A percentile compares a stretch with the other conserved stretches of the same genome.
phyloP scores from a whole-genome alignment of 1,140 invertebrate species.

The Eupristina koningsbergeri region DNA sequence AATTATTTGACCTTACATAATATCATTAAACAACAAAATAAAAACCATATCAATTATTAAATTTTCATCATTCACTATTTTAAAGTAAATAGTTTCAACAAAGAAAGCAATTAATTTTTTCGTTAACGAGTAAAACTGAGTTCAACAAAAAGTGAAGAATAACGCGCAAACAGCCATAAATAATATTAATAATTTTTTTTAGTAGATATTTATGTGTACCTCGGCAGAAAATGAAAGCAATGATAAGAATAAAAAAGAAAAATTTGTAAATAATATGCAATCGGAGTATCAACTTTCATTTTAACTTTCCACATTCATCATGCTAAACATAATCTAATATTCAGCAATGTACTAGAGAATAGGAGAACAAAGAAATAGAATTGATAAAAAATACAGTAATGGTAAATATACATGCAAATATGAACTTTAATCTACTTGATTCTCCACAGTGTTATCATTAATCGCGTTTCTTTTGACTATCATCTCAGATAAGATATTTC shows the following conservation, averaged over 20 bases:
- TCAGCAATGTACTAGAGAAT: neutral
- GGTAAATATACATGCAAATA: neutral
- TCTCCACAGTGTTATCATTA: neutral
- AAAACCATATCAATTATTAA: conserved; percentile 14
- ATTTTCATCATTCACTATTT: neutral
- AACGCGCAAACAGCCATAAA: too few relatives aligned
- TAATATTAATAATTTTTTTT: too few relatives aligned
- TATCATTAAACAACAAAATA: neutral
- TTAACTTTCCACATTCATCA: neutral
- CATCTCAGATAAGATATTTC: neutral
- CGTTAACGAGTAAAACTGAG: neutral
- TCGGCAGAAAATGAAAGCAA: too few relatives aligned
- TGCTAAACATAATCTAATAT: neutral
- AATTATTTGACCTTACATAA: conserved; percentile 15
- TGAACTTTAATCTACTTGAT: neutral
- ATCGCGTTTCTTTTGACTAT: neutral
- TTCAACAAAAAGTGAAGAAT: too few relatives aligned
- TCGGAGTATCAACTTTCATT: too few relatives aligned
- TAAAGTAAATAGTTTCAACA: neutral
- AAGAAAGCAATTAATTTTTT: neutral
- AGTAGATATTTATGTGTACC: too few relatives aligned
- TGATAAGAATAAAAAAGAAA: too few relatives aligned
- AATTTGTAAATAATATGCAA: too few relatives aligned
- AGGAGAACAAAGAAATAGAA: neutral
- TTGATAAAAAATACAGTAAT: neutral